Base-by-base conservation (phyloP, 2,888 invertebrate genomes). In the Aleiodes alternator region DNA sequence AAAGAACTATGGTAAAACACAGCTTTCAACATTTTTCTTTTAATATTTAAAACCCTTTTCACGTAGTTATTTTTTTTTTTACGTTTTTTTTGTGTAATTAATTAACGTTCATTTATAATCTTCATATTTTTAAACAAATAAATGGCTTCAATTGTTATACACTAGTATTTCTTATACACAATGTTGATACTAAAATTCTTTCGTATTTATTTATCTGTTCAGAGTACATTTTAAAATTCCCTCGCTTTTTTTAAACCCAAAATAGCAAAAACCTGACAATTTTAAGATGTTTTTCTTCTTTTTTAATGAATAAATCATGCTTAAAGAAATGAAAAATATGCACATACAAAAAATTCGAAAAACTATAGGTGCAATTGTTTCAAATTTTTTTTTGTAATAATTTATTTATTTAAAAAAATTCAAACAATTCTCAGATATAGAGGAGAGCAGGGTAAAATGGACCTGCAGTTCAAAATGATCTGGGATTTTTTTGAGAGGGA, bases 71-170 rank as follows among this genome's bases (percentile, higher is more conserved):
- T 34, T 23, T 23, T 75, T 29, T 66, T 57, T 34, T 31, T 66
- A 14, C 43, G 0, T 11, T 59, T 51, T 43, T 57, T 69, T 79
- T 78, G 78, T 79, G 76, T 80, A 82, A 79, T 55, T 53, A 53
- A 75, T 78, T 75, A 83, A 85, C 82, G 82, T 80, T 79, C 79
- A 79, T 76, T 81, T 81, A 83, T 84, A 84, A 84, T 84, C 80
- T 82, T 80, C 82, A 84, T 85, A 43, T 66, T 50, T 66, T 71
- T 81, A 81, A 85, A 86, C 83, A 86, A 84, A 85, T 83, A 85
- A 81, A 80, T 83, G 81, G 72, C 51, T 80, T 77, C 71, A 77
- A 77, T 38, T 82, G 80, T 84, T 82, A 80, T 76, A 82, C 78
- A 79, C 78, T 85, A 82, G 82, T 83, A 80, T 79, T 71, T 80